Evolutionary conservation across 2,797 vertebrate species (phyloP).

Genomic region (Halcyon badia): DNA sequence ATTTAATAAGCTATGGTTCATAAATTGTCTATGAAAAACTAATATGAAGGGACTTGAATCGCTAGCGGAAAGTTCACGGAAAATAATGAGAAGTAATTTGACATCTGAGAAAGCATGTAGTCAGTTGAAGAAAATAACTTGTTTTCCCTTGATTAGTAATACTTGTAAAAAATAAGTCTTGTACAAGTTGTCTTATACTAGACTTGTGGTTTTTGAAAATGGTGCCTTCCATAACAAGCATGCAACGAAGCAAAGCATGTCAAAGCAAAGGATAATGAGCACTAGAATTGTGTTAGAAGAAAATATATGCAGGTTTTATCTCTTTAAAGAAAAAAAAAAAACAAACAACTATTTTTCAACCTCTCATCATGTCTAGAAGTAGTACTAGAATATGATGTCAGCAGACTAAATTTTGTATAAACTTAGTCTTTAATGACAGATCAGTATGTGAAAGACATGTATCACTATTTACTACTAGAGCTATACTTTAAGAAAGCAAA

Average conservation of each 20-base stretch:
- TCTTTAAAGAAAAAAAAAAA: neutral
- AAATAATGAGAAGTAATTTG: neutral
- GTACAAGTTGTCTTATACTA: neutral
- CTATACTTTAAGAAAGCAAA: neutral
- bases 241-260: neutral
- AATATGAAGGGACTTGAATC: neutral
- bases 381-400: neutral
- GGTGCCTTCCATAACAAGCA: neutral
- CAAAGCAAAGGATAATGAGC: neutral
- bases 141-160: neutral
- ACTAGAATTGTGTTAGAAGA: neutral
- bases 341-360: too few species aligned
- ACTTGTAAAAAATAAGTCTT: neutral
- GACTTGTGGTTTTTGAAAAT: neutral
- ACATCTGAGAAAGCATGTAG: neutral
- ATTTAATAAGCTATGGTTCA: too few species aligned
- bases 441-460: neutral
- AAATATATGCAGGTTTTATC: neutral
- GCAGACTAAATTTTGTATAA: neutral
- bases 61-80: neutral
- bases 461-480: neutral
- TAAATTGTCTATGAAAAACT: too few species aligned
- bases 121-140: neutral
- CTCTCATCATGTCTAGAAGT: neutral
- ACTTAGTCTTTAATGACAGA: neutral